A percentile compares a stretch with the other conserved stretches of the same genome.
These are phyloP conservation scores for Hoplodrina blanda DNA, from an alignment of 2,888 invertebrate genomes.

Conservation along the genomic window DNA sequence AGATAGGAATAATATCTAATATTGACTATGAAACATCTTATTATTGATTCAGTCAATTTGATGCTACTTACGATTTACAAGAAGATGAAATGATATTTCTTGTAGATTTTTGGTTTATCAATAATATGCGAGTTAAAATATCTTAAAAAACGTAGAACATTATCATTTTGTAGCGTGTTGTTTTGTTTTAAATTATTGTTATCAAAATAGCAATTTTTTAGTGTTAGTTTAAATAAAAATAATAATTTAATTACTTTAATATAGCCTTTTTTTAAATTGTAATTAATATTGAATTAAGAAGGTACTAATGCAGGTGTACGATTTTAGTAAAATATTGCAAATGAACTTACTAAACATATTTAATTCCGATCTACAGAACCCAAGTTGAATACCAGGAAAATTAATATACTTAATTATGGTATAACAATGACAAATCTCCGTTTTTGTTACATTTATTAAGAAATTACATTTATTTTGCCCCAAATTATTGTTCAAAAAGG, in stretches of 20 bases:
- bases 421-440: constrained; percentile 13
- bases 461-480: too few relatives aligned
- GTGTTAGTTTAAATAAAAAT: not conserved
- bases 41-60: constrained; percentile 8
- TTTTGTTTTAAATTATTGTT: too few relatives aligned
- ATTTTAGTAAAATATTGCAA: not conserved
- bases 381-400: constrained; percentile 22
- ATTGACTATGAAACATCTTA: not conserved
- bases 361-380: constrained; percentile 28
- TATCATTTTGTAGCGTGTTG: not conserved
- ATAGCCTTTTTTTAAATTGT: not conserved
- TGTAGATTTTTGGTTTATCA: not conserved
- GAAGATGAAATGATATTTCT: not conserved
- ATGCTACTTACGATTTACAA: not conserved
- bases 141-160: not conserved
- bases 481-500: too few relatives aligned
- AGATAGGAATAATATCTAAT: constrained; percentile 3
- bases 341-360: not conserved
- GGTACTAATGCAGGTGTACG: not conserved
- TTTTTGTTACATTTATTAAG: constrained; percentile 1
- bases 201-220: not conserved
- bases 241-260: too few relatives aligned
- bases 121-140: not conserved
- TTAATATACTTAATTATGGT: not conserved
- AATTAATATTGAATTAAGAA: not conserved